These are phyloP conservation scores for Apis cerana DNA, from an alignment of 1,140 invertebrate genomes.

Conservation along the genomic window DNA sequence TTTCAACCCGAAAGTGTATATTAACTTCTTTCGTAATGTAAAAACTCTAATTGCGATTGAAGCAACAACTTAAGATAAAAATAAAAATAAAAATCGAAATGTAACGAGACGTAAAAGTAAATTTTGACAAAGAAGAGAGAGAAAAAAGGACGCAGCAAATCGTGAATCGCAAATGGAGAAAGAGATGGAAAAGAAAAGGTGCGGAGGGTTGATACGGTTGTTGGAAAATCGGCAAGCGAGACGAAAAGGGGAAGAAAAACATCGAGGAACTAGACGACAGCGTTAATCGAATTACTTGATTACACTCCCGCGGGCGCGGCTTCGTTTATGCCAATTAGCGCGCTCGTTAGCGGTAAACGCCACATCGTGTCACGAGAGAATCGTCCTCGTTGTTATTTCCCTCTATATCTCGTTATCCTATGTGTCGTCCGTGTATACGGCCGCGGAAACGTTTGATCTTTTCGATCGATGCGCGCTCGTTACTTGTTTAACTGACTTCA, in stretches of 20 bases:
- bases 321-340: conserved; percentile 70
- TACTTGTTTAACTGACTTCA: conserved; percentile 19
- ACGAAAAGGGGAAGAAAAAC: conserved; percentile 11
- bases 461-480: conserved; percentile 20
- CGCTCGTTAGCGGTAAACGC: conserved; percentile 70
- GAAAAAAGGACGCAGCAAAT: no score
- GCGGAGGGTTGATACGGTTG: background rate
- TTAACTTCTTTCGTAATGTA: no score
- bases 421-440: conserved; percentile 9
- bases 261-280: conserved; percentile 39
- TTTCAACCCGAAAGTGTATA: no score
- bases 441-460: conserved; percentile 44
- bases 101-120: no score
- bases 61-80: no score
- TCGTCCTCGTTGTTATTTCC: conserved; percentile 51
- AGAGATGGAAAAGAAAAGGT: no score
- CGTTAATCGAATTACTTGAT: conserved; percentile 52
- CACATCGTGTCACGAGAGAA: conserved; percentile 47
- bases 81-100: no score
- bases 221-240: background rate
- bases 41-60: no score
- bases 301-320: conserved; percentile 50
- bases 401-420: conserved; percentile 46
- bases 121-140: no score
- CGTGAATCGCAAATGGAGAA: no score